These are phyloP conservation scores for Phasianus colchicus DNA, from an alignment of 2,113 vertebrate genomes.

Conservation along the genomic window DNA sequence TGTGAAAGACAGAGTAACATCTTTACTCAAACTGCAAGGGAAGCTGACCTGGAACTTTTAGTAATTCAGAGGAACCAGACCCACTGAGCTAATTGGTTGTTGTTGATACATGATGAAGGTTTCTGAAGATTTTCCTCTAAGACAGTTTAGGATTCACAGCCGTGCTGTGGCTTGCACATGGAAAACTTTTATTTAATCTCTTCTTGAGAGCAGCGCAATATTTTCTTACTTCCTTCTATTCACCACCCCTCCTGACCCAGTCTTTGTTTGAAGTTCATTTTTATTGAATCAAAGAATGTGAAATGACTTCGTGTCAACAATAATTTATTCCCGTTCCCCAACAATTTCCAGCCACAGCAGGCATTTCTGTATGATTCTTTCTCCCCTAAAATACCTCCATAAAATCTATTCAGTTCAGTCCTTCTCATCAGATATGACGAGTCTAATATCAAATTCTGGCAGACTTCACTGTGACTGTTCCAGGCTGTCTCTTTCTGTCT, in stretches of 20 bases:
- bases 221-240: background rate
- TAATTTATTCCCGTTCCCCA: constrained; percentile 11
- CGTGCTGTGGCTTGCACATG: fast-evolving
- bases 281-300: background rate
- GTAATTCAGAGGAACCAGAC: background rate
- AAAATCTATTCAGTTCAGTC: background rate
- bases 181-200: background rate
- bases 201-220: background rate
- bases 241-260: background rate
- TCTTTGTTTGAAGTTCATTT: constrained; percentile 4
- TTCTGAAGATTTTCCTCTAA: background rate
- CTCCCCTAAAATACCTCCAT: background rate
- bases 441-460: background rate
- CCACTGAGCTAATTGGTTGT: background rate
- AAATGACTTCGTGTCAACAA: constrained; percentile 34
- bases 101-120: background rate
- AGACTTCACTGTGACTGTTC: background rate
- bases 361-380: background rate
- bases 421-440: background rate
- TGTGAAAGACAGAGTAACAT: background rate
- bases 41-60: background rate
- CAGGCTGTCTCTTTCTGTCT: background rate
- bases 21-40: background rate
- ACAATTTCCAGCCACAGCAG: background rate
- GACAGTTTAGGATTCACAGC: background rate